Base-by-base conservation (phyloP, 1,140 invertebrate genomes). In the Trichoplusia ni region DNA sequence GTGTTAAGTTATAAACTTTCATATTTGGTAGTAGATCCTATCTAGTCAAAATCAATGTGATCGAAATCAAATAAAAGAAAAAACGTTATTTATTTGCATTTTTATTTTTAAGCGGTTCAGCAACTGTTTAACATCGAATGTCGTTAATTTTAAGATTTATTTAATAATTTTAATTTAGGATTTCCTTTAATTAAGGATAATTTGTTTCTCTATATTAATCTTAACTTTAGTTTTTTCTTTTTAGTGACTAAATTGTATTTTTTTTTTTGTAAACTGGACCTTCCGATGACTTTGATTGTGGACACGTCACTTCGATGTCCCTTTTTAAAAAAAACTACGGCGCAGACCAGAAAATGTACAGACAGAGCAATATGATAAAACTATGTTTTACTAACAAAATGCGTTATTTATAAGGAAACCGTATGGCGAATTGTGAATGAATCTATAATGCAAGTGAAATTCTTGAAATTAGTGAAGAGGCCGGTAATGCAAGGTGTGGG, bases 221-320 rank as follows among this genome's bases (percentile, higher is more conserved):
- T 40, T 16, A 19, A 0, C 6, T 18, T 40, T 40, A 18, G 2
- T 5, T 18, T 3, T 19, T 7, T 40, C 2, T 14, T 16, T 16
- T 16, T 8, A 18, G 2, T 1, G 0, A 1, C 8, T 19, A 35
- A 33, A 33, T 29, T 19, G 13, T 13, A 7, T 35, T 53, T 13
- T 2, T 21, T 35, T 35, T 33, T 25, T 33, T n/a, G n/a, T 9
- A 35, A 13, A 13, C 27, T 25, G 56, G 56, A 35, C 56, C 56
- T 60, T 60, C 40, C 27, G 29, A 47, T 60, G 56, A 60, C 56
- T 60, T 60, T 42, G 40, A 60, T 46, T 46, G 56, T 60, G 56
- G 27, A 60, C 56, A 25, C 16, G 11, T 42, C 38, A 25, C 25
- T 42, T 44, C n/a, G 29, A 59, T 27, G 29, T 62, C 59, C 59